Evolutionary conservation across 2,113 vertebrate genomes (phyloP).

Genomic region (Mustelus asterias): DNA sequence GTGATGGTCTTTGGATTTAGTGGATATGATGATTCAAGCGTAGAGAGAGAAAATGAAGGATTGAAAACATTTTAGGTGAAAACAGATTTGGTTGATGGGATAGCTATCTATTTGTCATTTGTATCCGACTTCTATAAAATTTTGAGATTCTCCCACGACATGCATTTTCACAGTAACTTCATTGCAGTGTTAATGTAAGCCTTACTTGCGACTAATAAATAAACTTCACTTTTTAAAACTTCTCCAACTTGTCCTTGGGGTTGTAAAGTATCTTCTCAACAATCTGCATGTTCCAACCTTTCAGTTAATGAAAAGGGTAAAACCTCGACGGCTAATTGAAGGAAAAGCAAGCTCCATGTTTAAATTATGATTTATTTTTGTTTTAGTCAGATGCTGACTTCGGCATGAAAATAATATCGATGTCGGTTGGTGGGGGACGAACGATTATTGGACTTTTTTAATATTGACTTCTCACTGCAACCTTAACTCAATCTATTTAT

Average conservation of each 20-base stretch:
- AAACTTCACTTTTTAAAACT: too few species aligned
- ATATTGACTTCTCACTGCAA: neutral
- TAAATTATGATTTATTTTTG: neutral
- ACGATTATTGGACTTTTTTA: neutral
- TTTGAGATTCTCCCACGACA: neutral
- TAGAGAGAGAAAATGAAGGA: neutral
- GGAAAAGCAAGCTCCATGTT: neutral
- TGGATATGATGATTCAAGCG: neutral
- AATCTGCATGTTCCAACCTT: neutral
- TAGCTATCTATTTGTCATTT: neutral
- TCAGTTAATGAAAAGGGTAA: neutral
- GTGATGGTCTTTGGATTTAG: neutral
- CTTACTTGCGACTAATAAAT: too few species aligned
- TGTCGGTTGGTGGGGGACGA: neutral
- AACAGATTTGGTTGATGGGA: neutral
- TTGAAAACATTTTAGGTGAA: neutral
- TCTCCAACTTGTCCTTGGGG: too few species aligned
- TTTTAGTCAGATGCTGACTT: neutral
- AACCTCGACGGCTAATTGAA: neutral
- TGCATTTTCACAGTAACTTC: neutral
- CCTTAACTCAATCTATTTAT: neutral
- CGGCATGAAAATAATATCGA: neutral
- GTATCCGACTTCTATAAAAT: neutral
- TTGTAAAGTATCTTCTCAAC: neutral
- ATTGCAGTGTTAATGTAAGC: too few species aligned